These are phyloP conservation scores for Laupala kohalensis DNA, from an alignment of 1,140 invertebrate species.

Conservation along the genomic window DNA sequence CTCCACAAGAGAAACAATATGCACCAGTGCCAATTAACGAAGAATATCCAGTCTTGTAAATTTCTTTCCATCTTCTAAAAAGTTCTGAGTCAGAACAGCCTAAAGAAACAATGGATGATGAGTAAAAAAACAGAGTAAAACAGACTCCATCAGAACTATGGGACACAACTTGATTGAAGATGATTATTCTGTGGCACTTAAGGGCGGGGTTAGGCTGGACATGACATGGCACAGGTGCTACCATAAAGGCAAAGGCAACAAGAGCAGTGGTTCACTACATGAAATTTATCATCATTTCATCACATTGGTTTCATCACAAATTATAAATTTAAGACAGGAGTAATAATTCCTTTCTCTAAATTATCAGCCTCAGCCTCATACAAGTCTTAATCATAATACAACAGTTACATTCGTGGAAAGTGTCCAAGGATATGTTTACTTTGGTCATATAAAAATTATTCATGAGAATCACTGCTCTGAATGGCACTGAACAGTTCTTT, in stretches of 20 bases:
- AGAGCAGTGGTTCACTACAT: background rate
- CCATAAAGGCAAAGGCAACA: background rate
- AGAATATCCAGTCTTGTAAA: background rate
- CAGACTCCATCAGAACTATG: too few relatives aligned
- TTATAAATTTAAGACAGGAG: too few relatives aligned
- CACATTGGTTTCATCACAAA: too few relatives aligned
- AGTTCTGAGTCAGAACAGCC: background rate
- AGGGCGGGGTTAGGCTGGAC: background rate
- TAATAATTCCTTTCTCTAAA: too few relatives aligned
- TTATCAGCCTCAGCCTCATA: too few relatives aligned
- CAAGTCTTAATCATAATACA: too few relatives aligned
- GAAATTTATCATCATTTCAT: too few relatives aligned
- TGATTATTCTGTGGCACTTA: background rate
- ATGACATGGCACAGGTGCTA: background rate
- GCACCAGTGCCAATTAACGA: background rate
- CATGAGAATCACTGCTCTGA: background rate
- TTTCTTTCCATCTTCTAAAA: background rate
- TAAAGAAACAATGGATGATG: background rate
- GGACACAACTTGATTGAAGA: background rate
- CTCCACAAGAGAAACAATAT: background rate
- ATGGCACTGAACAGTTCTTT: background rate
- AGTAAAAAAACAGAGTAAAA: background rate
- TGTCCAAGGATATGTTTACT: background rate
- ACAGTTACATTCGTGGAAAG: too few relatives aligned
- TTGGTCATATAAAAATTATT: background rate